Conservation (phyloP, 2,113 vertebrate genomes). For the Glareola pratincola region DNA sequence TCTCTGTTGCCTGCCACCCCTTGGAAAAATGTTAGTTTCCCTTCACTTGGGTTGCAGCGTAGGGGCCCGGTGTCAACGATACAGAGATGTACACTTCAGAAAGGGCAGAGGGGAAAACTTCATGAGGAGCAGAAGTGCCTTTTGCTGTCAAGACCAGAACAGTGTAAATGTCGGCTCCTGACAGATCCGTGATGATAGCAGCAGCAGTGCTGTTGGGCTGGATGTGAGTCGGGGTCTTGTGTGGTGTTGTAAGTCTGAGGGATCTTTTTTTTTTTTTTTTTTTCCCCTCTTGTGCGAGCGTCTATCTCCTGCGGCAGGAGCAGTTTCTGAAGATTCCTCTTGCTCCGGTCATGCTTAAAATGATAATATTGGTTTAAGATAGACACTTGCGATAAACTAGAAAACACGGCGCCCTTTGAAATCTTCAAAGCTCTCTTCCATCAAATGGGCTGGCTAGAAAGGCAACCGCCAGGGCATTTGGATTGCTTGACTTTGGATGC, state of each 20-base stretch:
- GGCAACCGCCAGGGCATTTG: neutral
- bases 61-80: neutral
- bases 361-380: slow-evolving; percentile 59
- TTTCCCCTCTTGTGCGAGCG: neutral
- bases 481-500: fast-evolving
- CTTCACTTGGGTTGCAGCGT: neutral
- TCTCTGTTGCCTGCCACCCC: neutral
- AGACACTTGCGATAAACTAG: slow-evolving; percentile 46
- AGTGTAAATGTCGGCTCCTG: slow-evolving; percentile 29
- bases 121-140: slow-evolving; percentile 16
- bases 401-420: neutral
- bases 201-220: neutral
- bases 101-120: neutral
- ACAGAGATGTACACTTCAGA: neutral
- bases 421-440: slow-evolving; percentile 37
- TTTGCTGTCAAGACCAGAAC: slow-evolving; percentile 14
- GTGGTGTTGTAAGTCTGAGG: neutral
- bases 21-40: neutral
- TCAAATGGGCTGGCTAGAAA: neutral
- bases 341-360: slow-evolving; percentile 44
- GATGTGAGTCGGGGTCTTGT: neutral
- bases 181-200: slow-evolving; percentile 16
- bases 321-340: neutral
- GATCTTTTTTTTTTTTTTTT: neutral
- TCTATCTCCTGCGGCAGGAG: neutral